phyloP scores from a whole-genome alignment of 2,888 invertebrate genomes.

The Phengaris arion region DNA sequence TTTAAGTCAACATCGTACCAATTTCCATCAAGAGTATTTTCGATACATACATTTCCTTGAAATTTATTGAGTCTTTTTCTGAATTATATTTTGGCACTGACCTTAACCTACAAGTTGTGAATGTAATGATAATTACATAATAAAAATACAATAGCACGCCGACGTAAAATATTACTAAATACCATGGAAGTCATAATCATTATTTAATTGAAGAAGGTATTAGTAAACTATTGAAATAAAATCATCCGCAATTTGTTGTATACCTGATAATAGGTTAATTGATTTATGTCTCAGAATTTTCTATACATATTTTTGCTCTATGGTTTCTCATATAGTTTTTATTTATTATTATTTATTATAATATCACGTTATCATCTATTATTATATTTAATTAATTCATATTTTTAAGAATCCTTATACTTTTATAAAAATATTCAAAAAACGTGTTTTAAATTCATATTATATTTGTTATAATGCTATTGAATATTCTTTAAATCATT shows the following conservation, averaged over 20 bases:
- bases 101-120: neutral
- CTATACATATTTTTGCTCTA: neutral
- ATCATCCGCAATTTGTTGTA: neutral
- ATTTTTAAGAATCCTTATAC: no score
- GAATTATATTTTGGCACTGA: neutral
- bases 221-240: neutral
- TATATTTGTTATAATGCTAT: neutral
- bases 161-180: neutral
- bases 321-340: neutral
- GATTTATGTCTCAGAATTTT: neutral
- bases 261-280: neutral
- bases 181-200: neutral
- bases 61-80: neutral
- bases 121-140: slow-evolving; percentile 8
- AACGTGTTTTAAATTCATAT: neutral
- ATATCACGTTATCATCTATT: no score
- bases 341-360: no score
- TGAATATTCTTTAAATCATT: neutral
- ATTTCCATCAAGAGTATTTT: neutral
- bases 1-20: no score
- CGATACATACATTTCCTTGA: no score
- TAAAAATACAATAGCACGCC: slow-evolving; percentile 7
- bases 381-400: no score
- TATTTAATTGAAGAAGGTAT: neutral
- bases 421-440: neutral